Evolutionary conservation across 2,888 invertebrate genomes (phyloP), one percentile per base, ranked within the genome.

Genomic region (Pyrochroa serraticornis): DNA sequence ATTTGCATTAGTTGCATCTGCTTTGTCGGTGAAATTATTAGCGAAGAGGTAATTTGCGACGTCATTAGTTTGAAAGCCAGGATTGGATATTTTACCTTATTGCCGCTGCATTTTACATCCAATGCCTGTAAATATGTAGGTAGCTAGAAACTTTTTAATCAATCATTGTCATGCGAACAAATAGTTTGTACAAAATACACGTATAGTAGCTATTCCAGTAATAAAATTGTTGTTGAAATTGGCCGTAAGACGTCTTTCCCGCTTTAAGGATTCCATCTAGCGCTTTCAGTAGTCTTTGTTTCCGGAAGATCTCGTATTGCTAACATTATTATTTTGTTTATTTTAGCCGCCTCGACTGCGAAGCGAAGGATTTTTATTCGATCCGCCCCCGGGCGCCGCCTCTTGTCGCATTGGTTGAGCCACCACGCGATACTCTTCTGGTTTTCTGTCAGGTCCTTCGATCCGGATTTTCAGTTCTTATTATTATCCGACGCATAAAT

Each of bases 291-390:
- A 9, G 3, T 42, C 39, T 7, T 7, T 42, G 30, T 14, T 30
- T 42, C 30, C 30, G 14, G 14, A 42, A 9, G 22, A 41, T 30
- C 30, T 41, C 22, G 22, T 10, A 41, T 30, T 41, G 41, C 13
- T 9, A 41, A 9, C 41, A 8, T 22, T 42, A 31, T 42, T 22
- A 7, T 42, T 13, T 31, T 42, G 30, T 42, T 42, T 42, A 42
- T 42, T 22, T 13, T 12, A 31, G n/a, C 42, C 30, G 9, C 10
- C 32, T 42, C 7, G 6, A 42, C n/a, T 31, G 5, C 10, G 10
- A 9, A 8, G 9, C 3, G n/a, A 32, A 22, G 7, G 31, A 42
- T 42, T 42, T 42, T 31, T 30, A 42, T 42, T 30, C 32, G 42
- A 1, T 14, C 42, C 42, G 32, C n/a, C 42, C 22, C 8, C 12